Conservation (phyloP, 2,797 vertebrate genomes). For the Periophthalmus magnuspinnatus region DNA sequence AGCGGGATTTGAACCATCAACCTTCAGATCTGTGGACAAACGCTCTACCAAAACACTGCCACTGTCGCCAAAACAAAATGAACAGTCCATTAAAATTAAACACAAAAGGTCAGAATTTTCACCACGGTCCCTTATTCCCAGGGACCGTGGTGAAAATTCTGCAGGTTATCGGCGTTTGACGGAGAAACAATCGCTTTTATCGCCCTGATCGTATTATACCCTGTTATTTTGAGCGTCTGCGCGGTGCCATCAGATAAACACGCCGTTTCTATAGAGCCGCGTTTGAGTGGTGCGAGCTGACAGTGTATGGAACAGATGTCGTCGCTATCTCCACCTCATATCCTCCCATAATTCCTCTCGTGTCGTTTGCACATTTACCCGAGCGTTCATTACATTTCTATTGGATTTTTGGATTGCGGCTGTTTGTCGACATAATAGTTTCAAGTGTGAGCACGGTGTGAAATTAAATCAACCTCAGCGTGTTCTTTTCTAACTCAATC, state of each 20-base stretch:
- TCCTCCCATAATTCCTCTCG: background rate
- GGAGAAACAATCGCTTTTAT: constrained; percentile 1
- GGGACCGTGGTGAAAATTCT: too few relatives aligned
- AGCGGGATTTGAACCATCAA: too few relatives aligned
- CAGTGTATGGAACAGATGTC: background rate
- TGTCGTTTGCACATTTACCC: background rate
- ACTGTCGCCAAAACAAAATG: too few relatives aligned
- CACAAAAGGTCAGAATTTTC: too few relatives aligned
- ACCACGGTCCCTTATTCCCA: too few relatives aligned
- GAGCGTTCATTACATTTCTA: background rate
- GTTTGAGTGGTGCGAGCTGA: background rate
- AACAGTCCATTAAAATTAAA: too few relatives aligned
- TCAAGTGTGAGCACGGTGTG: constrained; percentile 6
- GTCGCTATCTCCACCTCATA: background rate
- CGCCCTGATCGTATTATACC: background rate
- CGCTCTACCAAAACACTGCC: too few relatives aligned
- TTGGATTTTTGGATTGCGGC: background rate
- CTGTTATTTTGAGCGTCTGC: background rate
- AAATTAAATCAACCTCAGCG: constrained; percentile 2
- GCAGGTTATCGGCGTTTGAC: constrained; percentile 3
- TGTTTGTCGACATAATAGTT: constrained; percentile 5
- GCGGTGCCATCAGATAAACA: constrained; percentile 5
- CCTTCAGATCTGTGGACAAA: too few relatives aligned
- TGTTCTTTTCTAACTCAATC: background rate
- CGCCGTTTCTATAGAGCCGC: background rate